Evolutionary conservation across 2,797 vertebrate species (phyloP).

Genomic region (Adrianichthys oophorus): DNA sequence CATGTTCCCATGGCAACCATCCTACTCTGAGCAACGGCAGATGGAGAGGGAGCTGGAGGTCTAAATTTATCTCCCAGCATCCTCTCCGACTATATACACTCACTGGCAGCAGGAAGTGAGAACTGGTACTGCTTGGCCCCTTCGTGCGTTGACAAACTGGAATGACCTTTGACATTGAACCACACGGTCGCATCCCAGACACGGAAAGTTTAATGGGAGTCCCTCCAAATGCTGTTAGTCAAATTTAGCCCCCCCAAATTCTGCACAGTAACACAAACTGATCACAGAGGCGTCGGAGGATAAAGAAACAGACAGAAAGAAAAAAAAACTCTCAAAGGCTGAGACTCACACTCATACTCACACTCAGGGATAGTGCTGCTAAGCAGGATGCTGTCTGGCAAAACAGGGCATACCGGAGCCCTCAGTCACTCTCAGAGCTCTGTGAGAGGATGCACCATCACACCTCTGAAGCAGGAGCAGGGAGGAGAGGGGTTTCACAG

Average conservation of each 20-base stretch:
- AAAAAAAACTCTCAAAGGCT: slow-evolving; percentile 19
- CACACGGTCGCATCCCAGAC: slow-evolving; percentile 16
- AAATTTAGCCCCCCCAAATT: slow-evolving; percentile 20
- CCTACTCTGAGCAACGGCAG: slow-evolving; percentile 82
- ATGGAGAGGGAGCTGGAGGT: slow-evolving; percentile 84
- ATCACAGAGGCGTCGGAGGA: slow-evolving; percentile 15
- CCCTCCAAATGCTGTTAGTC: slow-evolving; percentile 21
- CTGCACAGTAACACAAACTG: slow-evolving; percentile 13
- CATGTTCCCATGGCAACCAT: slow-evolving; percentile 84
- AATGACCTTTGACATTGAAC: slow-evolving; percentile 61
- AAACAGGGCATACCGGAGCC: slow-evolving; percentile 56
- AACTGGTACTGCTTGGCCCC: slow-evolving; percentile 57
- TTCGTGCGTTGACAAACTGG: slow-evolving; percentile 56
- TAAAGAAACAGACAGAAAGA: slow-evolving; percentile 25
- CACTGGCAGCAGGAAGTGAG: slow-evolving; percentile 77
- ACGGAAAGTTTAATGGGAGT: slow-evolving; percentile 35
- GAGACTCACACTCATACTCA: slow-evolving; percentile 27
- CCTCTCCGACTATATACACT: slow-evolving; percentile 79
- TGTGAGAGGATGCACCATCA: slow-evolving; percentile 27
- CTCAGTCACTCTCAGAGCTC: slow-evolving; percentile 34
- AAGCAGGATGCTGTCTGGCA: slow-evolving; percentile 42
- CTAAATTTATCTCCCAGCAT: slow-evolving; percentile 87
- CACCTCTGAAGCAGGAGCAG: slow-evolving; percentile 31
- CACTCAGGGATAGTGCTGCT: slow-evolving; percentile 29
- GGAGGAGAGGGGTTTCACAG: slow-evolving; percentile 39